A percentile compares a stretch with the other conserved stretches of the same genome.
phyloP scores from a whole-genome alignment of 2,888 invertebrate genomes.

The Drosophila kuntzei region DNA sequence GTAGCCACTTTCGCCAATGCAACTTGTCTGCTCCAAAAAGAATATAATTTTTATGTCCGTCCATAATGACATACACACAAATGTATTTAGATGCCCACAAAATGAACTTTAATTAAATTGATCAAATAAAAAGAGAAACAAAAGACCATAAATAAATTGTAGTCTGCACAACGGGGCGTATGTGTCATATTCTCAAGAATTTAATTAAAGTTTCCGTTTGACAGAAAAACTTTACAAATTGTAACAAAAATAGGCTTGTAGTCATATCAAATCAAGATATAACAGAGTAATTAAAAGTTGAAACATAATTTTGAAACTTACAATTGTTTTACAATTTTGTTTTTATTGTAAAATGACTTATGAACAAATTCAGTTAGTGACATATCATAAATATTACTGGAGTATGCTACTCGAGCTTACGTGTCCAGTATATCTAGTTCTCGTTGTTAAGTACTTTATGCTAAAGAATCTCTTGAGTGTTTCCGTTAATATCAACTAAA shows the following conservation, averaged over 20 bases:
- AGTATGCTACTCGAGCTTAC: too few relatives aligned
- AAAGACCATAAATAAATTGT: constrained; percentile 55
- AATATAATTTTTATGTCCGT: constrained; percentile 1
- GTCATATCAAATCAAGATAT: background rate
- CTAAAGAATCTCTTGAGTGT: background rate
- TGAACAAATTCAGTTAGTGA: background rate
- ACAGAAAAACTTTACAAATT: background rate
- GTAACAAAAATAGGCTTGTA: background rate
- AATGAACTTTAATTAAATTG: constrained; percentile 58
- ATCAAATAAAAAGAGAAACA: constrained; percentile 15
- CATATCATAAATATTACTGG: background rate
- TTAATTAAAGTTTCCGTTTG: background rate
- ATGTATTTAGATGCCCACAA: constrained; percentile 19
- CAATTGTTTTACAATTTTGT: background rate
- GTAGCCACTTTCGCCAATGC: background rate
- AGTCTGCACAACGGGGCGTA: constrained; percentile 29
- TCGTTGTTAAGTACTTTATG: background rate
- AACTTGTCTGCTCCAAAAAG: constrained; percentile 3
- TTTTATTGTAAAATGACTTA: background rate
- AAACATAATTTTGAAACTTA: background rate
- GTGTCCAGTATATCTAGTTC: background rate
- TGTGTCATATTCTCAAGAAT: constrained; percentile 5
- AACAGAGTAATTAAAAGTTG: background rate
- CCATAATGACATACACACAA: constrained; percentile 2
- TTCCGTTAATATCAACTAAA: background rate